Percentiles rank a stretch among this genome's conserved stretches.
These are phyloP conservation scores for Chionodraco myersi DNA, from an alignment of 2,113 vertebrate species.

Conservation along the genomic window DNA sequence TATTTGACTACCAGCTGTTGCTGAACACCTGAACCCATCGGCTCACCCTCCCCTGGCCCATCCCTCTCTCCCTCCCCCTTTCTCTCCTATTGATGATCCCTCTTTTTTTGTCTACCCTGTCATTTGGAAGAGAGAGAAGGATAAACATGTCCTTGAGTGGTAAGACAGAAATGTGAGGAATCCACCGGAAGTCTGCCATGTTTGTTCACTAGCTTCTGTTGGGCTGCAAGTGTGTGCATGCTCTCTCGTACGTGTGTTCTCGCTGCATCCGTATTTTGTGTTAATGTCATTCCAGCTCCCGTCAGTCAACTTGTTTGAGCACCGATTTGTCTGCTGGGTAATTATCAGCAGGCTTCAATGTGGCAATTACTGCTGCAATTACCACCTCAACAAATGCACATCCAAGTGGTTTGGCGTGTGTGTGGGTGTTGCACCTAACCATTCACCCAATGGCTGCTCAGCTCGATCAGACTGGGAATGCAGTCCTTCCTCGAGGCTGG, in stretches of 20 bases:
- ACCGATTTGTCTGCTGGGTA: slow-evolving; percentile 34
- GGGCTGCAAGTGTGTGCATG: background rate
- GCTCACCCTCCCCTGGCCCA: slow-evolving; percentile 26
- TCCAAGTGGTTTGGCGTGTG: slow-evolving; percentile 30
- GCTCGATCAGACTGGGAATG: slow-evolving; percentile 54
- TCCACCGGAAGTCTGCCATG: slow-evolving; percentile 45
- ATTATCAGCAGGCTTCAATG: slow-evolving; percentile 58
- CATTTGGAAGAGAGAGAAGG: slow-evolving; percentile 71
- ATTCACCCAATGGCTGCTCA: slow-evolving; percentile 50
- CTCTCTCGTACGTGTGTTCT: background rate
- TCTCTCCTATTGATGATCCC: slow-evolving; percentile 17
- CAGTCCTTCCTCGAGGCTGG: slow-evolving; percentile 64
- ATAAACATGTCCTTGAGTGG: slow-evolving; percentile 77
- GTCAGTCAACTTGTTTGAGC: slow-evolving; percentile 45
- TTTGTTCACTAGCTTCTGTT: slow-evolving; percentile 59
- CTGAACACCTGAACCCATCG: slow-evolving; percentile 76
- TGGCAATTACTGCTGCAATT: slow-evolving; percentile 59
- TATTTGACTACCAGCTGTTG: slow-evolving; percentile 78
- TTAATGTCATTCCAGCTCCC: slow-evolving; percentile 15
- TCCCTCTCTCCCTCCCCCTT: slow-evolving; percentile 3
- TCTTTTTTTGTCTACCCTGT: slow-evolving; percentile 60
- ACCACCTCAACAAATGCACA: slow-evolving; percentile 51
- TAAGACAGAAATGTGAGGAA: slow-evolving; percentile 76
- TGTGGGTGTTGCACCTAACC: slow-evolving; percentile 44
- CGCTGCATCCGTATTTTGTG: background rate